Evolutionary conservation across 1,140 invertebrate genomes (phyloP), one percentile per base, ranked within the genome.

Genomic region (Drosophila lini): DNA sequence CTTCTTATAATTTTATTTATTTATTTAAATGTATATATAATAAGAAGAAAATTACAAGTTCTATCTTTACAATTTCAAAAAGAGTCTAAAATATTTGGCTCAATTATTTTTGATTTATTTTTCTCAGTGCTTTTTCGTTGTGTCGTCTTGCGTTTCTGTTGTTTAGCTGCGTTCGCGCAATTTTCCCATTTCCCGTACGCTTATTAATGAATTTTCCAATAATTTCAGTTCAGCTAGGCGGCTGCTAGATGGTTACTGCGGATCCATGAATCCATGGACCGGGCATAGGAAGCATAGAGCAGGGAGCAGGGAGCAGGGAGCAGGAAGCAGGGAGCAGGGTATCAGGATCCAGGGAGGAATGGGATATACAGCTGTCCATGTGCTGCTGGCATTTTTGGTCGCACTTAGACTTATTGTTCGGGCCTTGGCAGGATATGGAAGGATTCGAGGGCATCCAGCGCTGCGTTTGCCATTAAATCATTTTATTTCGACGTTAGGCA

Each of bases 201-300:
- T 80, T 80, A 84, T 84, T 84, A 84, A 84, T 84, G 81, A 80
- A 84, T 84, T 84, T 84, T 84, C 77, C 81, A 84, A 84, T 84
- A 73, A 84, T 80, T 84, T 84, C 67, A 38, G 57, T 36, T 55
- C 34, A 38, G 52, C 52, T 55, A 55, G 52, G 52, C 52, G 52
- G 52, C 52, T 45, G 65, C 48, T 59, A 38, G 57, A 38, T 36
- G 60, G 56, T 40, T 47, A 55, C 52, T 55, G 52, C 15, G 52
- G 52, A 55, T 38, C 52, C 52, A 25, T 55, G 52, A 38, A 55
- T 55, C 52, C 52, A 55, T 22, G 19, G 34, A 55, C 34, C 34
- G 16, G 53, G 50, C 25, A 40, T 4, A 9, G 16, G 32, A 9
- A n/a, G 32, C 48, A 16, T 15, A 4, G 31, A 31, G n/a, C 16